A percentile compares a stretch with the other conserved stretches of the same genome.
Conservation (phyloP, 92 coral and sea anemone species). For the Epizoanthus rinbou region DNA sequence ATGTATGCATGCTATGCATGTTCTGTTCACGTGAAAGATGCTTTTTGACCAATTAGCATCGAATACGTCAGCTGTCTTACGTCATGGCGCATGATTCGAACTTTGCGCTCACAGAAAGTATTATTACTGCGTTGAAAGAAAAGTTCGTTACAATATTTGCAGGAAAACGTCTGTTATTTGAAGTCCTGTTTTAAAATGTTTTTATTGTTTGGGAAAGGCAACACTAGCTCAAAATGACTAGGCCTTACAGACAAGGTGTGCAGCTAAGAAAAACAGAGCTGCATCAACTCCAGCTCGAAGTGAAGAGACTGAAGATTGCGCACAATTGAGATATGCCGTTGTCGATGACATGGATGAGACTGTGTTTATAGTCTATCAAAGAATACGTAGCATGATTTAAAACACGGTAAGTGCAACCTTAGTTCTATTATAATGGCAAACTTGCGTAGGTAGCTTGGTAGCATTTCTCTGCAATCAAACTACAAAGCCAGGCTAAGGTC, state of each 20-base stretch:
- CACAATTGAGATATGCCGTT: conserved; percentile 16
- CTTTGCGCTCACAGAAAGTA: conserved; percentile 19
- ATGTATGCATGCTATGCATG: background rate
- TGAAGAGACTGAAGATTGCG: conserved; percentile 10
- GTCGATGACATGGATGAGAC: too few species aligned
- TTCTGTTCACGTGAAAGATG: conserved; percentile 23
- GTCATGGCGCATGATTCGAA: conserved; percentile 24
- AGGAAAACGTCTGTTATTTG: background rate
- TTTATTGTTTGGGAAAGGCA: conserved; percentile 4
- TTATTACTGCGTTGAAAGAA: conserved; percentile 15
- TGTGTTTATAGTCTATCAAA: conserved; percentile 14
- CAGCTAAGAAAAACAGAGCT: background rate
- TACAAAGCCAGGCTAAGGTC: background rate
- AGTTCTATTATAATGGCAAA: too few species aligned
- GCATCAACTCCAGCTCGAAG: conserved; percentile 19
- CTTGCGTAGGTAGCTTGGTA: too few species aligned
- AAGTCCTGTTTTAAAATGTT: too few species aligned
- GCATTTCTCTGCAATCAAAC: too few species aligned
- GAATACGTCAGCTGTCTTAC: conserved; percentile 20
- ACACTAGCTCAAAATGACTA: conserved; percentile 10
- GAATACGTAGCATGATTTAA: conserved; percentile 19
- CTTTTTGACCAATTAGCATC: conserved; percentile 17
- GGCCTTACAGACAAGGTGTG: conserved; percentile 13
- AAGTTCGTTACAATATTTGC: background rate
- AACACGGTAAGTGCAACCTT: too few species aligned